A percentile compares a stretch with the other conserved stretches of the same genome.
Conservation (phyloP, 1,140 invertebrate genomes). For the Calycopis cecrops region DNA sequence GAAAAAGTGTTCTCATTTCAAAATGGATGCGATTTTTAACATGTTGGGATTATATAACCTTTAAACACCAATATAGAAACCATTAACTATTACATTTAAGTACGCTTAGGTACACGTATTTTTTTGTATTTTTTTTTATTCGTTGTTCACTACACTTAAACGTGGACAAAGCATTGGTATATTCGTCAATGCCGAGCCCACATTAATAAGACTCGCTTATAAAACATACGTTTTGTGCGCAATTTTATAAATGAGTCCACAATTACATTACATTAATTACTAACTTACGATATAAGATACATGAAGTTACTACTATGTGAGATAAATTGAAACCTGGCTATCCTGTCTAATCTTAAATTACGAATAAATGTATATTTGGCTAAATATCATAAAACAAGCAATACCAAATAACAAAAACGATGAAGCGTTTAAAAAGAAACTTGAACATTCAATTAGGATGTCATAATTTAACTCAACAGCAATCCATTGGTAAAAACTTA, state of each 20-base stretch:
- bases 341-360: constrained; percentile 67
- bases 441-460: constrained; percentile 69
- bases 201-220: constrained; percentile 39
- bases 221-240: constrained; percentile 23
- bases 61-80: constrained; percentile 58
- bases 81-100: constrained; percentile 66
- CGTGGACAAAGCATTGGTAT: constrained; percentile 38
- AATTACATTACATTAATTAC: constrained; percentile 71
- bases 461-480: constrained; percentile 66
- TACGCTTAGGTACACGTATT: constrained; percentile 54
- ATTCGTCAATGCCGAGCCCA: constrained; percentile 32
- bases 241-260: constrained; percentile 45
- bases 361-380: constrained; percentile 71
- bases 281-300: constrained; percentile 65
- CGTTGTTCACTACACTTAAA: constrained; percentile 61
- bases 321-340: constrained; percentile 71
- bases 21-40: constrained; percentile 53
- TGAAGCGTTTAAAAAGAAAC: constrained; percentile 55
- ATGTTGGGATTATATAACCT: constrained; percentile 32
- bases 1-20: constrained; percentile 33
- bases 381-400: constrained; percentile 63
- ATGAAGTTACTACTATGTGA: constrained; percentile 59
- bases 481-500: constrained; percentile 69
- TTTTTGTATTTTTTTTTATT: constrained; percentile 70
- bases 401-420: constrained; percentile 55